These are phyloP conservation scores for Ryuthela nishihirai DNA, from an alignment of 2,888 invertebrate genomes.

Conservation along the genomic window DNA sequence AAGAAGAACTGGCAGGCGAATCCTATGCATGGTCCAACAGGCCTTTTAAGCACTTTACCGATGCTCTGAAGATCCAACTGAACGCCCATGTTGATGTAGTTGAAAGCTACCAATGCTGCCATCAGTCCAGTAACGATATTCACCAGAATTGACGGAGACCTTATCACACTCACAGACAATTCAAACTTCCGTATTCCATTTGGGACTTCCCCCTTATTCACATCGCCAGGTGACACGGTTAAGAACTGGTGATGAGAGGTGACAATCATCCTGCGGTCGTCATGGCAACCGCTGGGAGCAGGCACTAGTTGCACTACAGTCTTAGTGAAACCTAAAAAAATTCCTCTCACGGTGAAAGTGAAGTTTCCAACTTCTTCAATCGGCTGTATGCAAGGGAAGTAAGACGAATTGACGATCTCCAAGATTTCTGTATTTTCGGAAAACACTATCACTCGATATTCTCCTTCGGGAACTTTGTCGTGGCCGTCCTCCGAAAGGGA, in stretches of 20 bases:
- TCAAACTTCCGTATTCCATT: slow-evolving; percentile 3
- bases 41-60: slow-evolving; percentile 51
- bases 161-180: slow-evolving; percentile 29
- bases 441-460: slow-evolving; percentile 6
- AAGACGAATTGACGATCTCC: slow-evolving; percentile 16
- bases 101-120: slow-evolving; percentile 47
- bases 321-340: slow-evolving; percentile 32
- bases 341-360: slow-evolving; percentile 50
- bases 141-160: slow-evolving; percentile 20
- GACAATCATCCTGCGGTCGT: not conserved
- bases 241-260: too few relatives aligned
- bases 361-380: slow-evolving; percentile 17
- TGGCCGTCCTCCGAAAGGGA: not conserved
- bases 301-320: slow-evolving; percentile 12
- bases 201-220: too few relatives aligned
- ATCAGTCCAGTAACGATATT: slow-evolving; percentile 48
- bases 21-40: slow-evolving; percentile 55
- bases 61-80: slow-evolving; percentile 51
- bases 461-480: not conserved
- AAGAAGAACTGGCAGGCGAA: slow-evolving; percentile 55
- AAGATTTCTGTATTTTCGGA: slow-evolving; percentile 21
- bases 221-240: too few relatives aligned
- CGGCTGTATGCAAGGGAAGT: not conserved
- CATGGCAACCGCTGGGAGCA: slow-evolving; percentile 3
- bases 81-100: slow-evolving; percentile 54